Evolutionary conservation across 2,888 invertebrate genomes (phyloP).

Genomic region (Aricia artaxerxes): DNA sequence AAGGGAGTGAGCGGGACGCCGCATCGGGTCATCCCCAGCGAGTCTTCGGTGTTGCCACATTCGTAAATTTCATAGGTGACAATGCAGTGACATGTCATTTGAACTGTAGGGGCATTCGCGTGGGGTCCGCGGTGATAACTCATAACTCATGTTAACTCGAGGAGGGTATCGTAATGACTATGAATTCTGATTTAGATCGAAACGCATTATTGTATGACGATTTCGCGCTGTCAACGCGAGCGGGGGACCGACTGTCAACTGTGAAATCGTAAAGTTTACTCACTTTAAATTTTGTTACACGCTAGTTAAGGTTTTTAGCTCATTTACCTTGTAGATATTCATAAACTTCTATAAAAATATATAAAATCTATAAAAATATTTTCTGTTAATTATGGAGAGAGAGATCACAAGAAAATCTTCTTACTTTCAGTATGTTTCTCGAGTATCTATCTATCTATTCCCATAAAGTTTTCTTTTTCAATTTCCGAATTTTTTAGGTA

Average conservation of each 20-base stretch:
- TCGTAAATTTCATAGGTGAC: constrained; percentile 73
- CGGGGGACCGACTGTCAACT: constrained; percentile 53
- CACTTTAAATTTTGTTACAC: constrained; percentile 49
- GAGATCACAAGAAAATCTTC: too few relatives aligned
- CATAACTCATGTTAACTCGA: constrained; percentile 72
- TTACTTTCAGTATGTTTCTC: too few relatives aligned
- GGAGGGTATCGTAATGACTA: constrained; percentile 61
- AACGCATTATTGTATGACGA: constrained; percentile 62
- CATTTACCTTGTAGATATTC: background rate
- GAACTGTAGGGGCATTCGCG: constrained; percentile 65
- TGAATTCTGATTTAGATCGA: constrained; percentile 65
- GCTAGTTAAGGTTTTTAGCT: background rate
- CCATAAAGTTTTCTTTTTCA: too few relatives aligned
- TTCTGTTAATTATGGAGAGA: too few relatives aligned
- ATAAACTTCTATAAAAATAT: too few relatives aligned
- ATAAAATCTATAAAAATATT: too few relatives aligned
- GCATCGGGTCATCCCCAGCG: constrained; percentile 51
- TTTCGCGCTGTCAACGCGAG: constrained; percentile 51
- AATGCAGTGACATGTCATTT: constrained; percentile 74
- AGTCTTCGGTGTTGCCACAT: constrained; percentile 55
- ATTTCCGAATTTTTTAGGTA: too few relatives aligned
- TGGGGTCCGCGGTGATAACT: constrained; percentile 62
- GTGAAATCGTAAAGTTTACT: constrained; percentile 59
- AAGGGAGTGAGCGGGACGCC: constrained; percentile 38
- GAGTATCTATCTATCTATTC: too few relatives aligned